phyloP scores from a whole-genome alignment of 2,113 vertebrate genomes.

The Coracopsis vasa region DNA sequence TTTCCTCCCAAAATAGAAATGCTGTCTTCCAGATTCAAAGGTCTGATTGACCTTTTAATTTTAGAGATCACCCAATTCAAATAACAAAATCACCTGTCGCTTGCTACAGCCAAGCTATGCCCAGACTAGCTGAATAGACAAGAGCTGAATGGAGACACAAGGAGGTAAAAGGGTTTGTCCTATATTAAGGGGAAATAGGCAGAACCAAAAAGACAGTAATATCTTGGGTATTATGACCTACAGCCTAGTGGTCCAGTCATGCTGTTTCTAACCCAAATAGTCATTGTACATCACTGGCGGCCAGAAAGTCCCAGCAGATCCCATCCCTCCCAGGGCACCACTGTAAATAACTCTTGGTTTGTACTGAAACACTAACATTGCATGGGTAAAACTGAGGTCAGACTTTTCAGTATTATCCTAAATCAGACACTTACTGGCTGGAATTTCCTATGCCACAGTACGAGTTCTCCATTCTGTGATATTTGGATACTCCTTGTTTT shows the following conservation, averaged over 20 bases:
- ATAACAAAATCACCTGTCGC: background rate
- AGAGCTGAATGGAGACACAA: background rate
- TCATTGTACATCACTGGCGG: slow-evolving; percentile 24
- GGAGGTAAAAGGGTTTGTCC: slow-evolving; percentile 8
- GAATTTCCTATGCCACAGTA: background rate
- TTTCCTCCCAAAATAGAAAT: background rate
- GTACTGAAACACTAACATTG: background rate
- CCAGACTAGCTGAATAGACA: background rate
- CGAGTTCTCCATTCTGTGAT: background rate
- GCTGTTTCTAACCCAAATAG: background rate
- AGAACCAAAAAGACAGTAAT: background rate
- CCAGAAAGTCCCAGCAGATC: background rate
- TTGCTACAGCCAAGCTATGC: background rate
- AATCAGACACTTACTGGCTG: background rate
- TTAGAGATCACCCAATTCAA: background rate
- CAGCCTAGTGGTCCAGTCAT: background rate
- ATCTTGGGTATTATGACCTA: background rate
- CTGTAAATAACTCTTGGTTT: slow-evolving; percentile 16
- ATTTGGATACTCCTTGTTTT: background rate
- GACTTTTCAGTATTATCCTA: background rate
- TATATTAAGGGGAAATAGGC: background rate
- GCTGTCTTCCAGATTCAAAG: background rate
- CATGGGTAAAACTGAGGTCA: slow-evolving; percentile 23
- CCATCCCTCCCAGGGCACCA: background rate
- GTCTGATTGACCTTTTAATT: background rate